Conservation (phyloP, 2,113 vertebrate genomes). For the Macroglossus sobrinus region DNA sequence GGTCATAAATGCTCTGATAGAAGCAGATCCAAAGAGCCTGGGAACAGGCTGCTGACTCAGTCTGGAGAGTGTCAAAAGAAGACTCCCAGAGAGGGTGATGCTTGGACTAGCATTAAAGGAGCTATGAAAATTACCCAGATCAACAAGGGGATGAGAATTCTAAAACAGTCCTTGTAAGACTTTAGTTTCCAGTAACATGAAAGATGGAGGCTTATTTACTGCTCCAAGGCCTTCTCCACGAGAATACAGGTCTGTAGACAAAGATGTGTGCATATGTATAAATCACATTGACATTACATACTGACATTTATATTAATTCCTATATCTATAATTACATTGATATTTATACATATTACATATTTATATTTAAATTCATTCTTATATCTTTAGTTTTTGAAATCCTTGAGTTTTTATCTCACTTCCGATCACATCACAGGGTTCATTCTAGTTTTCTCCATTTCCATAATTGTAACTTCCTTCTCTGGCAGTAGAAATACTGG, state of each 20-base stretch:
- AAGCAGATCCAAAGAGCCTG: not conserved
- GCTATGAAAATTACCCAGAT: not conserved
- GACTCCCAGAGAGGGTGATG: not conserved
- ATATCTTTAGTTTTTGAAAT: not conserved
- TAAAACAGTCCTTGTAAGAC: not conserved
- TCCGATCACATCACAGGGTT: not conserved
- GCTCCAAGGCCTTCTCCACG: not conserved
- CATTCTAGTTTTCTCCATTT: not conserved
- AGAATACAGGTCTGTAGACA: not conserved
- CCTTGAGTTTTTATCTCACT: not conserved
- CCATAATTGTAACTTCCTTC: not conserved
- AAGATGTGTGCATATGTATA: not conserved
- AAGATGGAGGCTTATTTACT: not conserved
- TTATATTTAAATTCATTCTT: not conserved
- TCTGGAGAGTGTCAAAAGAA: not conserved
- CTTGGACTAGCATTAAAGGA: not conserved
- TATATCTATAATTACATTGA: not conserved
- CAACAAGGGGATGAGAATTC: not conserved
- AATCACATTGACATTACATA: not conserved
- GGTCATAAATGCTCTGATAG: not conserved
- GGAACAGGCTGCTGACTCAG: not conserved
- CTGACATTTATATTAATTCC: not conserved
- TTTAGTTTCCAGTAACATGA: not conserved
- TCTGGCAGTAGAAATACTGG: not conserved
- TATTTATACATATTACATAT: not conserved